Evolutionary conservation across 2,888 invertebrate genomes (phyloP), one percentile per base, ranked within the genome.

Genomic region (Acrobasis consociella): DNA sequence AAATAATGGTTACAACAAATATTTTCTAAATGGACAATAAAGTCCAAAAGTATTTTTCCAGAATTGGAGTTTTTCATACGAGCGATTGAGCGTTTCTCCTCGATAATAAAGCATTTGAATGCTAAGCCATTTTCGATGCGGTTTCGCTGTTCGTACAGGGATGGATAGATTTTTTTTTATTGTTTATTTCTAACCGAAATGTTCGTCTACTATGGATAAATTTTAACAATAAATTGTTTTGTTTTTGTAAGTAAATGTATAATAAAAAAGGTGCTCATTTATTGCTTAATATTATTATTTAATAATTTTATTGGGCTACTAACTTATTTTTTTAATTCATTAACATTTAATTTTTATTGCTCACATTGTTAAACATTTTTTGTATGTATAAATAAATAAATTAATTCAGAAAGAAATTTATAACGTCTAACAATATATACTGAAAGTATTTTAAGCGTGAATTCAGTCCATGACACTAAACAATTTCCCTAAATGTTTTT

Each of bases 121-220:
- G 53, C 55, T 55, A 38, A 38, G 55, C 62, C 62, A 53, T 17
- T 55, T 49, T 49, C 22, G 60, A 63, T 52, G 51, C 49, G 38
- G 49, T 64, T 55, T 52, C 22, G 61, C 52, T 42, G 60, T 56
- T 61, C 39, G 52, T 58, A 61, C 61, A 64, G 64, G 60, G 61
- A 64, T 51, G 49, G 55, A 56, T 55, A n/a, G 55, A n/a, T n/a
- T 9, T 50, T 58, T 37, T 51, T 49, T 59, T 50, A 39, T 17
- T 13, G 15, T 61, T 42, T 15, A 42, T 51, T 53, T 52, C 31
- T 49, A 62, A 15, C 15, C 31, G 13, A 52, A n/a, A 39, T 55
- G 16, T 61, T 55, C 62, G 62, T 62, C 62, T 62, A 38, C 60
- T 60, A 17, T 60, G 60, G 39, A 52, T 5, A 22, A 9, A 22